phyloP scores from a whole-genome alignment of 2,888 invertebrate species.

The Unio pictorum region DNA sequence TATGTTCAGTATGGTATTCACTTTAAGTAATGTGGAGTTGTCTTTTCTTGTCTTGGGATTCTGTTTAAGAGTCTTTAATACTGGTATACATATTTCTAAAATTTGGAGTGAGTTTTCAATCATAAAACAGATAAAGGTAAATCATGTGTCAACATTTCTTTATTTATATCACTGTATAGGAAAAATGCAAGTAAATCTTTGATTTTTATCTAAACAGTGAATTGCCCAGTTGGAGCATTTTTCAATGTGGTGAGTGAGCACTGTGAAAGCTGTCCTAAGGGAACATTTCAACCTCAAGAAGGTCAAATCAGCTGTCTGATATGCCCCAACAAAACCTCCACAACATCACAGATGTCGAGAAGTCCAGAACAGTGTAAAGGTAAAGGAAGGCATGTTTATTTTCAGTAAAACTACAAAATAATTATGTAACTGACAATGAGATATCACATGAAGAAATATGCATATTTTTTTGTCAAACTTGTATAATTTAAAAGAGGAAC shows the following conservation, averaged over 20 bases:
- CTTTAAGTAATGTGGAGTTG: no score
- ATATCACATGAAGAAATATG: background rate
- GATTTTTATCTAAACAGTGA: slow-evolving; percentile 72
- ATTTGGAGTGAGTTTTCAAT: no score
- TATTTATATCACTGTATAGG: no score
- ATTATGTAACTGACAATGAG: background rate
- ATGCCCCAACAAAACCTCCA: slow-evolving; percentile 77
- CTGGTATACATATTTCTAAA: background rate
- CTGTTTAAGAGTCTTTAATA: background rate
- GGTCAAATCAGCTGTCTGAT: slow-evolving; percentile 75
- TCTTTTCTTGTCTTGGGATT: background rate
- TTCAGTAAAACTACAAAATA: background rate
- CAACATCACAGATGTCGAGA: slow-evolving; percentile 72
- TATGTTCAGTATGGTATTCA: no score
- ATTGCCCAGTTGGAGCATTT: slow-evolving; percentile 79
- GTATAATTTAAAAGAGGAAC: no score
- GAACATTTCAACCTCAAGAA: slow-evolving; percentile 76
- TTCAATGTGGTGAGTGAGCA: slow-evolving; percentile 74
- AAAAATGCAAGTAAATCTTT: background rate
- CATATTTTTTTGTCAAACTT: no score
- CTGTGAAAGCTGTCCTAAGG: slow-evolving; percentile 78
- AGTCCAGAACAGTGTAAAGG: slow-evolving; percentile 71
- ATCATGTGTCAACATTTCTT: no score
- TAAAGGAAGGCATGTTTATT: slow-evolving; percentile 25
- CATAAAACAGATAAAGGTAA: no score